Conservation (phyloP, 92 coral and sea anemone genomes). For the Montipora capitata region DNA sequence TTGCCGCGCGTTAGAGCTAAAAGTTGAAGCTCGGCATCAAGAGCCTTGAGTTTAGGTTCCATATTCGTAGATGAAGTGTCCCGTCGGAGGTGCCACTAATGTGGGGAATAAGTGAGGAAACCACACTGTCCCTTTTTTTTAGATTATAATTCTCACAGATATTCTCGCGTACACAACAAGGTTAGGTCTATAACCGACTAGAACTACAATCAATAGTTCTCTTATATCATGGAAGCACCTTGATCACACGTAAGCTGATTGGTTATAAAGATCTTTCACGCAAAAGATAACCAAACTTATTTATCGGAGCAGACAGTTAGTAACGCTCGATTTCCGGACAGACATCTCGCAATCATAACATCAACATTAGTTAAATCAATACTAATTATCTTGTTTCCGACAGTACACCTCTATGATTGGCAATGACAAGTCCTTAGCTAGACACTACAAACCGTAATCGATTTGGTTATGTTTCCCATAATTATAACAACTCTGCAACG, state of each 20-base stretch:
- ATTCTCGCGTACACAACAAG: conserved; percentile 34
- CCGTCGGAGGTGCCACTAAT: conserved; percentile 71
- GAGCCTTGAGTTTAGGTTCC: conserved; percentile 31
- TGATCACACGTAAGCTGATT: conserved; percentile 46
- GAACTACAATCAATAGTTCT: conserved; percentile 37
- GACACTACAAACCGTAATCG: no score
- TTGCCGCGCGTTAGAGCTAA: conserved; percentile 24
- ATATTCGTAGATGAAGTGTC: neutral
- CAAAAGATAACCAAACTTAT: no score
- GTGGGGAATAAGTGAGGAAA: conserved; percentile 34
- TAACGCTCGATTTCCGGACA: no score
- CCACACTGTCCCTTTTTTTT: neutral
- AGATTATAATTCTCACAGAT: conserved; percentile 19
- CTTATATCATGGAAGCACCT: conserved; percentile 39
- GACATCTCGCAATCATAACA: no score
- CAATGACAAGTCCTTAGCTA: no score
- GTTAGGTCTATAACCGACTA: conserved; percentile 20
- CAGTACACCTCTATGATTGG: no score
- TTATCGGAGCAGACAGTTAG: no score
- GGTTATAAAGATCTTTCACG: conserved; percentile 43
- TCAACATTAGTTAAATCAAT: no score
- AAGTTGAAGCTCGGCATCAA: conserved; percentile 40
- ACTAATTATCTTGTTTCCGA: no score
- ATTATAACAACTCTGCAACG: no score
- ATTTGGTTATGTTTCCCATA: no score